Evolutionary conservation across 2,113 vertebrate species (phyloP).

Genomic region (Axis porcinus): DNA sequence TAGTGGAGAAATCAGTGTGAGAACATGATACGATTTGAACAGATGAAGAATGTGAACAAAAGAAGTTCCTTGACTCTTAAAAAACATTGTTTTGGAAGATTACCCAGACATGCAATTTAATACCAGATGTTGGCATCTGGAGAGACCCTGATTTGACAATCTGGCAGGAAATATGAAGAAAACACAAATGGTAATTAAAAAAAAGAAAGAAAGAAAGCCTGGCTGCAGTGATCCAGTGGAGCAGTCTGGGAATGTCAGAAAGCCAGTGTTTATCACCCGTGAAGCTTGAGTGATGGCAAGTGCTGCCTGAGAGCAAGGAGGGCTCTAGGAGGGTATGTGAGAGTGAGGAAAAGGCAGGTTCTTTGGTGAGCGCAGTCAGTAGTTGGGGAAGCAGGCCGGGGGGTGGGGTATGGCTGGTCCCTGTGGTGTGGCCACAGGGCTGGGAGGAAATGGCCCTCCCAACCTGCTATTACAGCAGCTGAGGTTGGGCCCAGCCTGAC

Average conservation of each 20-base stretch:
- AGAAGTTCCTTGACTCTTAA: not conserved
- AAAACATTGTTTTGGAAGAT: constrained; percentile 16
- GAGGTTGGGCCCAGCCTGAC: constrained; percentile 24
- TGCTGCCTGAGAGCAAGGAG: not conserved
- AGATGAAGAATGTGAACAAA: not conserved
- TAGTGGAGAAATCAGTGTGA: not conserved
- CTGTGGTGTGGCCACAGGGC: constrained; percentile 49
- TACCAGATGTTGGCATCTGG: constrained; percentile 41
- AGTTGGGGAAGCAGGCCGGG: constrained; percentile 41
- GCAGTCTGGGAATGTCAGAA: not conserved
- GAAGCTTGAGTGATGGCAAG: not conserved
- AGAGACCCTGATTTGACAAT: constrained; percentile 22
- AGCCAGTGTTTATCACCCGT: not conserved
- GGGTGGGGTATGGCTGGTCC: not conserved
- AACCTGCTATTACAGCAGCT: constrained; percentile 45
- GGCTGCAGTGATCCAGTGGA: not conserved
- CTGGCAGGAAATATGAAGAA: constrained; percentile 38
- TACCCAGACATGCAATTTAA: constrained; percentile 18
- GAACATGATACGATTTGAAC: not conserved
- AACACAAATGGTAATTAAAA: not conserved
- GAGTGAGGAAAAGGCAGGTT: not conserved
- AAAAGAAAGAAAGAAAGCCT: not conserved
- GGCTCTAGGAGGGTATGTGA: not conserved
- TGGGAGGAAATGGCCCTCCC: constrained; percentile 19
- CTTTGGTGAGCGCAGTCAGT: not conserved